Evolutionary conservation across 2,797 vertebrate species (phyloP).

Genomic region (Alcedo quadribrachys): DNA sequence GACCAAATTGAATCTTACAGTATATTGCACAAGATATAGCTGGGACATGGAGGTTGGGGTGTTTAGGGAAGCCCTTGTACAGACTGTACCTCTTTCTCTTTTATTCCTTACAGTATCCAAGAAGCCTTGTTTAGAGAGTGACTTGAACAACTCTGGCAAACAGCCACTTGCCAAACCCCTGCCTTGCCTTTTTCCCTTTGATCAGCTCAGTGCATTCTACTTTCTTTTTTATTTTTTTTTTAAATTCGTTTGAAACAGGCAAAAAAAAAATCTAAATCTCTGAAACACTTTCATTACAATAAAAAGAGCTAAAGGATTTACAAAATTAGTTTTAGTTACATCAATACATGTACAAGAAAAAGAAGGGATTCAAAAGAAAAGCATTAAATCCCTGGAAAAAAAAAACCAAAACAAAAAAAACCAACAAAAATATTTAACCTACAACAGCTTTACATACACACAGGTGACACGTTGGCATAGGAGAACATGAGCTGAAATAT

Average conservation of each 20-base stretch:
- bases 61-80: slow-evolving; percentile 53
- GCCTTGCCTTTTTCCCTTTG: slow-evolving; percentile 90
- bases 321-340: slow-evolving; percentile 84
- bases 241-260: slow-evolving; percentile 76
- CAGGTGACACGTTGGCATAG: slow-evolving; percentile 84
- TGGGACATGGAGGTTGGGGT: slow-evolving; percentile 33
- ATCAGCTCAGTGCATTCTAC: slow-evolving; percentile 93
- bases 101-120: slow-evolving; percentile 51
- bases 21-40: slow-evolving; percentile 65
- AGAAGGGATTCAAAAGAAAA: slow-evolving; percentile 82
- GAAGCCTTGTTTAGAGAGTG: slow-evolving; percentile 71
- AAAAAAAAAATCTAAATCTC: slow-evolving; percentile 76
- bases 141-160: slow-evolving; percentile 68
- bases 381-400: slow-evolving; percentile 83
- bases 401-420: slow-evolving; percentile 65
- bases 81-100: slow-evolving; percentile 50
- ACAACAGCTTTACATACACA: slow-evolving; percentile 80
- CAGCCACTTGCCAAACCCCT: slow-evolving; percentile 77
- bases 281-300: slow-evolving; percentile 82
- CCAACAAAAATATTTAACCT: slow-evolving; percentile 75
- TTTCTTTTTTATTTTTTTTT: slow-evolving; percentile 75
- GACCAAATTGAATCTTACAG: slow-evolving; percentile 64
- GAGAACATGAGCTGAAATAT: slow-evolving; percentile 90
- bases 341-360: slow-evolving; percentile 81
- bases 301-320: slow-evolving; percentile 79